Conservation (phyloP, 1,140 invertebrate species). For the Ctenoplectra terminalis region DNA sequence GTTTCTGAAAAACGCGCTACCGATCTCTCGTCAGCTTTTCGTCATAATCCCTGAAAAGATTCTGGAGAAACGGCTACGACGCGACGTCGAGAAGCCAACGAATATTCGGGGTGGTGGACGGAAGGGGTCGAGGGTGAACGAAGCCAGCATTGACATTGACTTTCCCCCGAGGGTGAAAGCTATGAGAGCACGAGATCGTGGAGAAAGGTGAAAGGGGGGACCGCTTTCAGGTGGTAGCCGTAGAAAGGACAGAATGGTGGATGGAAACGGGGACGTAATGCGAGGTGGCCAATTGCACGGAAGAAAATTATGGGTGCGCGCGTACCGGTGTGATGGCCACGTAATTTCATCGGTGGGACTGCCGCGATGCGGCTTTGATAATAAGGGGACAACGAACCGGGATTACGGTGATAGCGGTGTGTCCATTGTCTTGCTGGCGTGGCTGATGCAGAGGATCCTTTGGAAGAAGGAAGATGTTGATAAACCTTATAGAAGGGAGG, state of each 20-base stretch:
- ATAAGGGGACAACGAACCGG: constrained; percentile 24
- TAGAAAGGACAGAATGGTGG: background rate
- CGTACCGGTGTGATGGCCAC: background rate
- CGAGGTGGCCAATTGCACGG: constrained; percentile 41
- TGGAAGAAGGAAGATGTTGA: background rate
- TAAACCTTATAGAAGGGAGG: background rate
- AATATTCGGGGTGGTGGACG: no score
- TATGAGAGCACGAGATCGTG: background rate
- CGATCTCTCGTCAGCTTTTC: constrained; percentile 36
- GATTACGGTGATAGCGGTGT: background rate
- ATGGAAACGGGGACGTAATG: constrained; percentile 13
- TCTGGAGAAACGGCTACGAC: constrained; percentile 4
- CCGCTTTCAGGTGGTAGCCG: constrained; percentile 19
- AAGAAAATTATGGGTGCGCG: constrained; percentile 2
- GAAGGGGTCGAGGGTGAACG: background rate
- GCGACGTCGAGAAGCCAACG: background rate
- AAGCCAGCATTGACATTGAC: constrained; percentile 63
- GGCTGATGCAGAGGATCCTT: background rate
- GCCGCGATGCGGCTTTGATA: background rate
- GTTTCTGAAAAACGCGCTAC: constrained; percentile 51
- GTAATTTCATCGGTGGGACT: constrained; percentile 18
- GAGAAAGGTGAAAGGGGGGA: background rate
- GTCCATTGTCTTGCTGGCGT: background rate
- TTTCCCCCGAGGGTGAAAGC: constrained; percentile 23
- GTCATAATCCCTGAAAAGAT: constrained; percentile 40